Base-by-base conservation (phyloP, 35 echinoderm and acorn worm species). In the Apostichopus californicus region DNA sequence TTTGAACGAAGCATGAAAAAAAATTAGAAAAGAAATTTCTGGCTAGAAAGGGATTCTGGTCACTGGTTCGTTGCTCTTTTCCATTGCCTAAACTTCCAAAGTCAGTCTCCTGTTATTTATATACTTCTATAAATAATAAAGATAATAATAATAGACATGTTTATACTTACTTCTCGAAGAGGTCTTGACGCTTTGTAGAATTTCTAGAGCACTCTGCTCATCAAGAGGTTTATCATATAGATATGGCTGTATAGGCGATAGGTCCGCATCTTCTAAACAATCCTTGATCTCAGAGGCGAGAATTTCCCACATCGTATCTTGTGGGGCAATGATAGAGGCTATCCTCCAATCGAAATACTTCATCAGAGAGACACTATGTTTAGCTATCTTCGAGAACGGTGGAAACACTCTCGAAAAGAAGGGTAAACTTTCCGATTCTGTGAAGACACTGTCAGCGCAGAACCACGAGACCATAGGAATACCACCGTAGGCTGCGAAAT, bases 391-490 rank as follows among this genome's bases (percentile, higher is more conserved):
- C 78, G 91, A 78, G 72, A 97, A 92, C 28, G 95, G 94, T 6
- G 93, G 86, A 52, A 92, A 97, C 2, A 94, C 94, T 56, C 95
- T 65, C 22, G 91, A 80, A 57, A 91, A 91, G 89, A 78, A 79
- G 56, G 89, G 89, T 5, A 97, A 90, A 15, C 81, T 89, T 14
- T 90, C 73, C 26, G 92, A 88, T 55, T 90, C 87, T 20, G 77
- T 84, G 63, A 81, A 87, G 17, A 6, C 58, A 9, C 86, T 89
- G 11, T 92, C 86, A 17, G 95, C 85, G 63, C 95, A 97, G 78
- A 97, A 97, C 95, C 95, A 97, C 18, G 95, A 94, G 20, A 94
- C 80, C 66, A 94, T 94, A 9, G 95, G 95, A 5, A 72, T 94
- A 52, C 86, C 5, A 86, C 86, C 94, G 22, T 94, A 97, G 5